Percentiles rank a stretch among this genome's conserved stretches.
Conservation (phyloP, 2,113 vertebrate species). For the Notarius quadriscutis region DNA sequence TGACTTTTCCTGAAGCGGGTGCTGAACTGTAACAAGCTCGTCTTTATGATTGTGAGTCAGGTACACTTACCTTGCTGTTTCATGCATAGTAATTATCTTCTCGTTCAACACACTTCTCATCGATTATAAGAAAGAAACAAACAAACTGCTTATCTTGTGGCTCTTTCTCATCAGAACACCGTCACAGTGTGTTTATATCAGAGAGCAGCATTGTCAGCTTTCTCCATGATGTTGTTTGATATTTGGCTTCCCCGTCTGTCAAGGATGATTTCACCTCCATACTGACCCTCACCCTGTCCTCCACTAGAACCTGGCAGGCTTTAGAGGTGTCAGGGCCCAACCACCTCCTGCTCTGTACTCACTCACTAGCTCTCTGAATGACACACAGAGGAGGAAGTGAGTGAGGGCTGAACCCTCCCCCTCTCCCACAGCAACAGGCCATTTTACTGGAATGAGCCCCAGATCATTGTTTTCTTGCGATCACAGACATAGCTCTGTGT, state of each 20-base stretch:
- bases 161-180: background rate
- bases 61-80: conserved; percentile 29
- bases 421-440: conserved; percentile 66
- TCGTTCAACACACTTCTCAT: conserved; percentile 6
- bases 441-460: conserved; percentile 47
- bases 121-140: background rate
- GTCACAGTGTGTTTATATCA: background rate
- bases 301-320: conserved; percentile 73
- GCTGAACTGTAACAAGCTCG: conserved; percentile 34
- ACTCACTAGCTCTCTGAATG: conserved; percentile 70
- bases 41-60: conserved; percentile 26
- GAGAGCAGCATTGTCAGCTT: background rate
- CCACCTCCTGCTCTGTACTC: conserved; percentile 64
- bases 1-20: conserved; percentile 39
- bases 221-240: conserved; percentile 29
- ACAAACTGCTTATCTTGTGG: background rate
- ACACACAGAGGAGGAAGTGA: conserved; percentile 71
- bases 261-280: conserved; percentile 74
- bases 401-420: conserved; percentile 46
- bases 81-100: conserved; percentile 18
- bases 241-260: conserved; percentile 61
- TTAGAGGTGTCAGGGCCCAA: conserved; percentile 65
- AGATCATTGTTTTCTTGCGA: conserved; percentile 49
- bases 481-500: conserved; percentile 53
- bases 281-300: conserved; percentile 71